Percentiles rank a stretch among this genome's conserved stretches.
Conservation (phyloP, 2,888 invertebrate genomes). For the Galeruca laticollis region DNA sequence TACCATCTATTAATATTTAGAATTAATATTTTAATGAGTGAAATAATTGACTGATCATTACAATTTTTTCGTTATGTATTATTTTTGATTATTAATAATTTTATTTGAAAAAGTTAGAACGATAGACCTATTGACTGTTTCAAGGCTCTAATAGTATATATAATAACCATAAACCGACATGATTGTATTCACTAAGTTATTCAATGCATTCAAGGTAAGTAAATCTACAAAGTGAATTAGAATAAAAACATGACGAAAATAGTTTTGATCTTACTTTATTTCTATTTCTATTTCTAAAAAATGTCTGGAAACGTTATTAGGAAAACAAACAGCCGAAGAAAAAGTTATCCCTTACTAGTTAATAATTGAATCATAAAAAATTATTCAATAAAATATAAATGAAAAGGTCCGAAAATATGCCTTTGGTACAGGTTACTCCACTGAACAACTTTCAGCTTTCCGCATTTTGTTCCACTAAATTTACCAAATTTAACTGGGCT, state of each 20-base stretch:
- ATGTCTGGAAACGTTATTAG: too few species aligned
- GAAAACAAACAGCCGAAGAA: too few species aligned
- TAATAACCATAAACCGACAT: conserved; percentile 6
- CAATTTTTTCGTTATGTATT: neutral
- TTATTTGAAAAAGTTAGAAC: neutral
- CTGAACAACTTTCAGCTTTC: too few species aligned
- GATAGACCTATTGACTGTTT: neutral
- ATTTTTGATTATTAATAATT: neutral
- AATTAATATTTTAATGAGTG: neutral
- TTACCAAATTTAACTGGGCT: too few species aligned
- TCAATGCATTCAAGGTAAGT: conserved; percentile 10
- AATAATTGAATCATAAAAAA: too few species aligned
- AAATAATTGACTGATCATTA: neutral
- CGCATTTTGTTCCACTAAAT: too few species aligned
- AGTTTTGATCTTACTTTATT: too few species aligned
- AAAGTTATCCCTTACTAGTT: too few species aligned
- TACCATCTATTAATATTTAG: neutral
- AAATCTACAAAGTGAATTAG: neutral
- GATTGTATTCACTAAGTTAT: neutral
- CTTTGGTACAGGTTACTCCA: too few species aligned
- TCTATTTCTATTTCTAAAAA: too few species aligned
- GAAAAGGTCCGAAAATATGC: too few species aligned
- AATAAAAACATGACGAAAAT: neutral
- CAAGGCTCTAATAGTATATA: neutral
- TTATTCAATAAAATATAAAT: too few species aligned